Evolutionary conservation across 2,797 vertebrate genomes (phyloP).

Genomic region (Rhyacichthys aspro): DNA sequence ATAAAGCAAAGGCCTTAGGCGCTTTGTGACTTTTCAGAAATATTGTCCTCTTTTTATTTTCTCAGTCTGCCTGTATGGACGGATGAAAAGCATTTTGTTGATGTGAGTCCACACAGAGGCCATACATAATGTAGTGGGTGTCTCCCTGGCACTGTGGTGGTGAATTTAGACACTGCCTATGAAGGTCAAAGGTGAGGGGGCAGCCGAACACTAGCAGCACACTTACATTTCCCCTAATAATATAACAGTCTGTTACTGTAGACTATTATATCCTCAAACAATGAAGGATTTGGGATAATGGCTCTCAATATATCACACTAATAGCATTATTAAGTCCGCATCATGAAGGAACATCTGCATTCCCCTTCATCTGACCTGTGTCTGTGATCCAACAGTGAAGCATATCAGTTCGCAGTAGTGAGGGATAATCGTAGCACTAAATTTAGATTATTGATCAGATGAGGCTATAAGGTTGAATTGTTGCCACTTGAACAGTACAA

Average conservation of each 20-base stretch:
- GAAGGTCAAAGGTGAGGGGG: slow-evolving; percentile 72
- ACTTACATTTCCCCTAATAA: slow-evolving; percentile 24
- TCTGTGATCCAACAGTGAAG: slow-evolving; percentile 53
- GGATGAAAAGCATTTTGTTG: slow-evolving; percentile 44
- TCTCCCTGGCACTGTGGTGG: slow-evolving; percentile 66
- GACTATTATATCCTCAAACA: neutral
- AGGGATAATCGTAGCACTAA: slow-evolving; percentile 74
- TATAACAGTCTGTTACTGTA: slow-evolving; percentile 12
- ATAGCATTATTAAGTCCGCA: slow-evolving; percentile 13
- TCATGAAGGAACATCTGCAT: slow-evolving; percentile 42
- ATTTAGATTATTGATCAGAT: slow-evolving; percentile 79
- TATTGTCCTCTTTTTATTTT: slow-evolving; percentile 9
- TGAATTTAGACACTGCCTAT: slow-evolving; percentile 79
- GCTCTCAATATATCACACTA: neutral
- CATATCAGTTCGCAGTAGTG: slow-evolving; percentile 75
- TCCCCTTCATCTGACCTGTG: slow-evolving; percentile 65
- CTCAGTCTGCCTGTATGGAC: slow-evolving; percentile 9
- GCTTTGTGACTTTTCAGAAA: slow-evolving; percentile 25
- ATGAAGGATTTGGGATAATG: slow-evolving; percentile 3
- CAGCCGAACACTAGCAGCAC: slow-evolving; percentile 12
- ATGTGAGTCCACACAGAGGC: slow-evolving; percentile 34
- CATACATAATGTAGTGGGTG: slow-evolving; percentile 47
- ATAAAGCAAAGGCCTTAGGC: slow-evolving; percentile 26
- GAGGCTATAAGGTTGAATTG: slow-evolving; percentile 56
- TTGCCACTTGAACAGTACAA: slow-evolving; percentile 14